These are phyloP conservation scores for Caretta caretta DNA, from an alignment of 2,113 vertebrate genomes.

Conservation along the genomic window DNA sequence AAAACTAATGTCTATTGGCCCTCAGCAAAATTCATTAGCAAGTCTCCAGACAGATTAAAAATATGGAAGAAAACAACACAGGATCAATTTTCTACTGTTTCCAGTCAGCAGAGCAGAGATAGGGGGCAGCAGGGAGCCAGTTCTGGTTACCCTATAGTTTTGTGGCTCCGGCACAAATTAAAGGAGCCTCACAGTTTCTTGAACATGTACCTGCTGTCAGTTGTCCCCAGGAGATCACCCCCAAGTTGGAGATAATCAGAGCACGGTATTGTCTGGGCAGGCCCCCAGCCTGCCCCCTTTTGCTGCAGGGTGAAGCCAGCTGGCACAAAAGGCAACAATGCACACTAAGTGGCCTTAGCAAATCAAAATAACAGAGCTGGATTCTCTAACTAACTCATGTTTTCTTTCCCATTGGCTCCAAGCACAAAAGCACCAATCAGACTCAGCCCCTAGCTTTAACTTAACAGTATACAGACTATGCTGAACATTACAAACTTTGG, in stretches of 20 bases:
- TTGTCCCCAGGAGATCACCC: background rate
- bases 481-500: background rate
- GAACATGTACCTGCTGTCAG: background rate
- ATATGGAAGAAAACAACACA: background rate
- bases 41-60: background rate
- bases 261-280: background rate
- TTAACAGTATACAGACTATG: conserved; percentile 16
- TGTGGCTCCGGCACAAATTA: background rate
- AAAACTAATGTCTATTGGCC: background rate
- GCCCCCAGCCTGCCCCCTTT: background rate
- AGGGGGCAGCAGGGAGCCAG: background rate
- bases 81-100: background rate
- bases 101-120: background rate
- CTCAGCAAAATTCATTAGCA: background rate
- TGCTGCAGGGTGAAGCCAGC: background rate
- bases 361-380: background rate
- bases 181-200: background rate
- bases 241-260: conserved; percentile 9
- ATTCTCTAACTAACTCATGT: conserved; percentile 4
- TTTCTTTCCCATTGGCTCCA: conserved; percentile 23
- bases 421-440: background rate
- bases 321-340: conserved; percentile 9
- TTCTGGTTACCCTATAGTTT: rapidly evolving
- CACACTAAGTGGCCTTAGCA: background rate
- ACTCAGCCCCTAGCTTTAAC: conserved; percentile 1